Conservation (phyloP, 2,113 vertebrate genomes). For the Pelvicachromis taeniatus region DNA sequence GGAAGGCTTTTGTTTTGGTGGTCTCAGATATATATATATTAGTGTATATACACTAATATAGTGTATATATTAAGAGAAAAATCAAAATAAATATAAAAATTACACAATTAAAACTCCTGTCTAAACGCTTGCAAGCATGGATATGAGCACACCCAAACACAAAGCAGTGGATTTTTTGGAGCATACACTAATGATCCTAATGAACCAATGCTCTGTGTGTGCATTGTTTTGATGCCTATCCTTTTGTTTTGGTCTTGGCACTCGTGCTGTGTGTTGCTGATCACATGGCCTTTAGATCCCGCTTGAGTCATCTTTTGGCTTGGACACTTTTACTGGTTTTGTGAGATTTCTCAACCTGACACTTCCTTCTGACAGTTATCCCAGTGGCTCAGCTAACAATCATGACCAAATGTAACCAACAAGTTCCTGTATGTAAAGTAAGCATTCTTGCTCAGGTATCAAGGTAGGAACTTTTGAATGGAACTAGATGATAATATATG, state of each 20-base stretch:
- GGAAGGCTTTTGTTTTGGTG: no score
- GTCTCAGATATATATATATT: no score
- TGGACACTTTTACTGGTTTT: background rate
- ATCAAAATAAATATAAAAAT: background rate
- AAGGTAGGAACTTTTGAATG: background rate
- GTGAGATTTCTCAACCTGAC: conserved; percentile 5
- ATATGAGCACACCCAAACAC: background rate
- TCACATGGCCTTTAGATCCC: conserved; percentile 15
- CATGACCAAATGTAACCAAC: background rate
- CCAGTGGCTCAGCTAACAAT: background rate
- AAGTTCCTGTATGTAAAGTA: background rate
- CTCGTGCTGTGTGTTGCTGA: background rate
- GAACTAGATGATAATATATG: background rate
- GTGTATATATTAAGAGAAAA: background rate
- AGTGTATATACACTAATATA: no score
- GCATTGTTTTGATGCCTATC: background rate
- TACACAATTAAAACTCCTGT: background rate
- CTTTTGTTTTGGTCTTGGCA: background rate
- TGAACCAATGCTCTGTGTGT: background rate
- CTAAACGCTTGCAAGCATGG: background rate
- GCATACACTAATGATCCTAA: background rate
- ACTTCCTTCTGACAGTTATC: background rate
- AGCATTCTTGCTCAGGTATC: background rate
- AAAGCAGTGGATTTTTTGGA: background rate
- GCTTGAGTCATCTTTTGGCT: conserved; percentile 27